phyloP scores from a whole-genome alignment of 2,888 invertebrate species.

The Acronicta aceris region DNA sequence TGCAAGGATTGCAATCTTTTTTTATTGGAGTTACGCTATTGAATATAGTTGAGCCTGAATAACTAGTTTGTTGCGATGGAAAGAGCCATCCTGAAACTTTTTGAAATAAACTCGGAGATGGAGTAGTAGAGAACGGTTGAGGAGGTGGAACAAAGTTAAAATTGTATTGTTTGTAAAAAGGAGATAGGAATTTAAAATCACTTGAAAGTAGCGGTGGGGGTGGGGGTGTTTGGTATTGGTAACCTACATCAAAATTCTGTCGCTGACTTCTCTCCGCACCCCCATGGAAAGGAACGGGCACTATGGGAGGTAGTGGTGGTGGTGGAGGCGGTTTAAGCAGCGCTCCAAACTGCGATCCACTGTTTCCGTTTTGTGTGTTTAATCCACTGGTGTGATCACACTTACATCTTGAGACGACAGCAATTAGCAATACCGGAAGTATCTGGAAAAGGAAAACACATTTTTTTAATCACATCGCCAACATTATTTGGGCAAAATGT shows the following conservation, averaged over 20 bases:
- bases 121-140: constrained; percentile 80
- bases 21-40: constrained; percentile 75
- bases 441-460: constrained; percentile 72
- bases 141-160: constrained; percentile 84
- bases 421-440: constrained; percentile 72
- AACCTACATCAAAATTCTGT: constrained; percentile 75
- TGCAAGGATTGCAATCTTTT: constrained; percentile 93
- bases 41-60: constrained; percentile 61
- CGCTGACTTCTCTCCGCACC: constrained; percentile 72
- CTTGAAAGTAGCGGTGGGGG: constrained; percentile 65
- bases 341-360: constrained; percentile 76
- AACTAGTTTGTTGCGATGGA: constrained; percentile 82
- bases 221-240: constrained; percentile 75
- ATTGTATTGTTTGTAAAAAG: constrained; percentile 85
- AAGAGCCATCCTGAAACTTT: constrained; percentile 90
- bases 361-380: constrained; percentile 65
- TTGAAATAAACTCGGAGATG: constrained; percentile 88
- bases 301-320: constrained; percentile 72
- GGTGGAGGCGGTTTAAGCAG: constrained; percentile 84
- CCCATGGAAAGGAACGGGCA: constrained; percentile 81
- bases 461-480: background rate
- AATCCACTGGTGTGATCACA: constrained; percentile 72
- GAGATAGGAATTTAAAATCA: constrained; percentile 83
- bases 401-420: constrained; percentile 68
- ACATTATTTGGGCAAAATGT: too few species aligned